phyloP scores from a whole-genome alignment of 1,140 invertebrate species.

The Orchesella cincta region DNA sequence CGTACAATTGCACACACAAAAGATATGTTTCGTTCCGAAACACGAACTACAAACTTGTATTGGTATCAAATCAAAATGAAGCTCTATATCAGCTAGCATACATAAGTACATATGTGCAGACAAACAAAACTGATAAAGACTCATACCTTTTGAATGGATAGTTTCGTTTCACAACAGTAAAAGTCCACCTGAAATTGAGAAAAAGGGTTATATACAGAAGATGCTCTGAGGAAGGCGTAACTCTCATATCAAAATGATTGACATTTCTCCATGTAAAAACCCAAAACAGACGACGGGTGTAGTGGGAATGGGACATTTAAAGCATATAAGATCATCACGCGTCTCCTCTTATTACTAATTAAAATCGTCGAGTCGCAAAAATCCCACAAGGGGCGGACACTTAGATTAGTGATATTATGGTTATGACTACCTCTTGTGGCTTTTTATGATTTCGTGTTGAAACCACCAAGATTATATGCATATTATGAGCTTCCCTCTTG shows the following conservation, averaged over 20 bases:
- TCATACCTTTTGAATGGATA: conserved; percentile 66
- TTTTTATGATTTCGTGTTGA: conserved; percentile 10
- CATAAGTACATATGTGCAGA: no score
- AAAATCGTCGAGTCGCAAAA: background rate
- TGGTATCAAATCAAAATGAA: no score
- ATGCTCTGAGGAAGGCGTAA: conserved; percentile 2
- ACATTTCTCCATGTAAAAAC: background rate
- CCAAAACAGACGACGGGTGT: background rate
- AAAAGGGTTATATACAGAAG: background rate
- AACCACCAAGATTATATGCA: background rate
- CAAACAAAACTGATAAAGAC: conserved; percentile 27
- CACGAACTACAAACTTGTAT: no score
- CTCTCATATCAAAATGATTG: conserved; percentile 31
- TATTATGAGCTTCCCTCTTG: conserved; percentile 1
- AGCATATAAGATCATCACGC: conserved; percentile 6
- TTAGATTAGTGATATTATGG: background rate
- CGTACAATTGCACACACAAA: no score
- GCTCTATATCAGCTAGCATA: no score
- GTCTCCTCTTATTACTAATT: conserved; percentile 12
- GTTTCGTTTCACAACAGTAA: conserved; percentile 73
- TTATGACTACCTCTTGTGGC: background rate
- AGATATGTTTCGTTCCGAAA: no score
- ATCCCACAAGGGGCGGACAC: conserved; percentile 15
- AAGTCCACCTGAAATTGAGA: conserved; percentile 65
- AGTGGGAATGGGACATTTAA: background rate